Evolutionary conservation across 2,888 invertebrate species (phyloP).

Genomic region (Fissipunctia ypsillon): DNA sequence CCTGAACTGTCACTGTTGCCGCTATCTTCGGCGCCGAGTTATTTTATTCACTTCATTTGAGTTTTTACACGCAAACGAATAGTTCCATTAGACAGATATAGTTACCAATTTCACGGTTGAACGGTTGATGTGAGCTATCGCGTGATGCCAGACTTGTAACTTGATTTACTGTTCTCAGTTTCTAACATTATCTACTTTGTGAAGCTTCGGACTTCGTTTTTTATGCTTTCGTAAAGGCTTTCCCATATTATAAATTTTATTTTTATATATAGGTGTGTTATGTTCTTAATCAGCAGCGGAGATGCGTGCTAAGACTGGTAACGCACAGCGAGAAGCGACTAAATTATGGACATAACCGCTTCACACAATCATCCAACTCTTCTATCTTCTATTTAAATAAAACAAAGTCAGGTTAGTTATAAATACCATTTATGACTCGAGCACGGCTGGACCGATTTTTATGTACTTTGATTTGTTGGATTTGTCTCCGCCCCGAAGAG

Average conservation of each 20-base stretch:
- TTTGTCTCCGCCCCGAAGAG: too few species aligned
- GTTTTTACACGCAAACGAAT: conserved; percentile 30
- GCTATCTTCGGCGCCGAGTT: conserved; percentile 21
- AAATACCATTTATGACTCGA: too few species aligned
- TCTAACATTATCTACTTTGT: conserved; percentile 4
- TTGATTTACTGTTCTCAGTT: background rate
- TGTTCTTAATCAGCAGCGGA: background rate
- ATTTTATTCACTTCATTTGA: conserved; percentile 23
- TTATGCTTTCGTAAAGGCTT: background rate
- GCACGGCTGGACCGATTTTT: too few species aligned
- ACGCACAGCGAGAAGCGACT: background rate
- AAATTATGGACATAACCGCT: background rate
- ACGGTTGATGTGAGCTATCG: conserved; percentile 14
- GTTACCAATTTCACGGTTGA: conserved; percentile 46
- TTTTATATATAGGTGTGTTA: too few species aligned
- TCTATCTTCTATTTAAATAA: too few species aligned
- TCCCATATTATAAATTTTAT: too few species aligned
- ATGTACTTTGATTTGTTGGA: too few species aligned
- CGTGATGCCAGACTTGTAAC: conserved; percentile 1
- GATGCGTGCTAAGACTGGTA: background rate
- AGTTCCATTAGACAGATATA: conserved; percentile 24
- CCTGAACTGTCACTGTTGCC: conserved; percentile 30
- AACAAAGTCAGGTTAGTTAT: too few species aligned
- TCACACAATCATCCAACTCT: background rate
- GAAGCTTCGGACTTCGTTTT: background rate